Percentiles rank a stretch among this genome's conserved stretches.
These are phyloP conservation scores for Meloe dianella DNA, from an alignment of 2,888 invertebrate genomes.

Conservation along the genomic window DNA sequence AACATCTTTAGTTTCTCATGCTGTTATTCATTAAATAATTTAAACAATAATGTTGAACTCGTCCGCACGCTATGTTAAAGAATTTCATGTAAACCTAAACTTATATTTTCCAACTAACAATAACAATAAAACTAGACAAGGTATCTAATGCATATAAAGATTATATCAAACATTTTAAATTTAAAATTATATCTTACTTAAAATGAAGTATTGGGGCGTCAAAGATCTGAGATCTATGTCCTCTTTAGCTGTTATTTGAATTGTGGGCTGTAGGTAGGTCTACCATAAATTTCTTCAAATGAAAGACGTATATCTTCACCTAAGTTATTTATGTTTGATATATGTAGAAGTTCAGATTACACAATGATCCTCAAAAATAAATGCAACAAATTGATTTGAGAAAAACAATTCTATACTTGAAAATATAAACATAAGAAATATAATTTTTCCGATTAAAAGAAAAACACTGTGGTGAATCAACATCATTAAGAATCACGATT, in stretches of 20 bases:
- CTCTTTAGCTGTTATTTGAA: background rate
- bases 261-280: background rate
- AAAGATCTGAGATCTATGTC: background rate
- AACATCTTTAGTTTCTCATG: background rate
- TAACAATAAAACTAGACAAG: background rate
- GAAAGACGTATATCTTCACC: background rate
- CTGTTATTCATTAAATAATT: conserved; percentile 6
- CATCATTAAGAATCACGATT: too few species aligned
- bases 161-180: conserved; percentile 3
- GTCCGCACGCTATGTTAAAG: background rate
- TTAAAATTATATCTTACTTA: background rate
- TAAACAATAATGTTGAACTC: background rate
- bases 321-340: background rate
- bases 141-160: conserved; percentile 1
- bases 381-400: background rate
- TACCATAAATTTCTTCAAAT: background rate
- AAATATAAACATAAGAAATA: too few species aligned
- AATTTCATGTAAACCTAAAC: background rate
- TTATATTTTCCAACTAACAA: background rate
- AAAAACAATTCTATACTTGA: too few species aligned
- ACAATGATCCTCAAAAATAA: background rate
- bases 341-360: background rate
- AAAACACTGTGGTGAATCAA: too few species aligned
- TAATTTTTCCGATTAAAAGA: too few species aligned
- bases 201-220: background rate